phyloP scores from a whole-genome alignment of 2,888 invertebrate species.

The Pyralis farinalis region DNA sequence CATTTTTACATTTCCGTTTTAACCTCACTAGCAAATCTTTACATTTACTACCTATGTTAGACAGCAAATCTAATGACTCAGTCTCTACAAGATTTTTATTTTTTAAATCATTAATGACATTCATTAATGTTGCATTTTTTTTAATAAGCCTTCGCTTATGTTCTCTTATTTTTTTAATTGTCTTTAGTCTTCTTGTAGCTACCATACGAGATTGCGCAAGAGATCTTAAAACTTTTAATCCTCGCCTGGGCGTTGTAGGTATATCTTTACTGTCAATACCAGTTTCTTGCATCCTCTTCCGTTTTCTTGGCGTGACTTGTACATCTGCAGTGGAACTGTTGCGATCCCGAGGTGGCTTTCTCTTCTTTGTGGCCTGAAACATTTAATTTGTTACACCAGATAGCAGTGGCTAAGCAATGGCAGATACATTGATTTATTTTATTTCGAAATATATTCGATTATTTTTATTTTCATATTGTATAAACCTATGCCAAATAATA shows the following conservation, averaged over 20 bases:
- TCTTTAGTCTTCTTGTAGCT: not conserved
- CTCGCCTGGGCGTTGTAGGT: conserved; percentile 7
- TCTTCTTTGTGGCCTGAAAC: not conserved
- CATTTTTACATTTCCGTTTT: not conserved
- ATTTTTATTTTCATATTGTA: too few species aligned
- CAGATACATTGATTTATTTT: too few species aligned
- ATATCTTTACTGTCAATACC: conserved; percentile 3
- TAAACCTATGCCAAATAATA: too few species aligned
- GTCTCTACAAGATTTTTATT: not conserved
- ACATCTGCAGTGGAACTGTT: not conserved
- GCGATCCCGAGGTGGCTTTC: not conserved
- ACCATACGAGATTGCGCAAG: conserved; percentile 1
- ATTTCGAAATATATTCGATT: too few species aligned
- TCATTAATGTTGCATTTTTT: not conserved
- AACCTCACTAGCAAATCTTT: not conserved
- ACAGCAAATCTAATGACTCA: not conserved
- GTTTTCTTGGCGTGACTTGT: conserved; percentile 1
- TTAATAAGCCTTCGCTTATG: not conserved
- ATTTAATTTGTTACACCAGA: not conserved
- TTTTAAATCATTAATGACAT: not conserved
- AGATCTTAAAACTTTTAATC: conserved; percentile 1
- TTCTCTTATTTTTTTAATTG: conserved; percentile 4
- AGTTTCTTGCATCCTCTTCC: conserved; percentile 7
- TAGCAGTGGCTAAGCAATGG: not conserved
- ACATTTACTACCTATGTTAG: not conserved